phyloP scores from a whole-genome alignment of 2,797 vertebrate genomes.

The Oreonectes daqikongensis region DNA sequence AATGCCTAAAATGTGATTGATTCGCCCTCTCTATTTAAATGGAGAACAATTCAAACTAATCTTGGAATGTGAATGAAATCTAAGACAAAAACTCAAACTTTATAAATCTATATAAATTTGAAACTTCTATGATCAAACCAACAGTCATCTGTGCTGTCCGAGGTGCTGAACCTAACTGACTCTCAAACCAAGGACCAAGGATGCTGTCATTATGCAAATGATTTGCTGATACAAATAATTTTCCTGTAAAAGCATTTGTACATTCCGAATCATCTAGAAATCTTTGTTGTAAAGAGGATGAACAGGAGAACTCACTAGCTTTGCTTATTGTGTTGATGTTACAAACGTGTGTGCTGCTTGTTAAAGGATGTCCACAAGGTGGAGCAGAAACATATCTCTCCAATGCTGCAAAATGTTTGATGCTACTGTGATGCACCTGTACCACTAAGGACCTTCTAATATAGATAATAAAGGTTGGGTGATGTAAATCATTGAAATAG shows the following conservation, averaged over 20 bases:
- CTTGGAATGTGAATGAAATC: not conserved
- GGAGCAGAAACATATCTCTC: slow-evolving; percentile 5
- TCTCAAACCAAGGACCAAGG: not conserved
- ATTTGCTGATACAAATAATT: not conserved
- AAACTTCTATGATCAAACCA: too few species aligned
- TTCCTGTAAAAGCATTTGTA: not conserved
- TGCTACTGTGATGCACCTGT: slow-evolving; percentile 21
- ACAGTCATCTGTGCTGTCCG: not conserved
- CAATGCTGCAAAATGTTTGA: slow-evolving; percentile 8
- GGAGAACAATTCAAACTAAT: not conserved
- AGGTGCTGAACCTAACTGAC: slow-evolving; percentile 28
- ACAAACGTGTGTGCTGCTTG: not conserved
- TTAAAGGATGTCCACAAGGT: slow-evolving; percentile 27
- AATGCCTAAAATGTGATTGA: not conserved
- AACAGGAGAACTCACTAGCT: not conserved
- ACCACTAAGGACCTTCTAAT: not conserved
- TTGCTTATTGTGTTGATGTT: not conserved
- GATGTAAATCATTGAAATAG: not conserved
- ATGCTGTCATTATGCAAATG: not conserved
- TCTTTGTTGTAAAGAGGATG: not conserved
- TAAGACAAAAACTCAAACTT: not conserved
- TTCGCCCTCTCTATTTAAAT: not conserved
- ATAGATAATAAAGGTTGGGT: not conserved
- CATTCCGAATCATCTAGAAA: not conserved
- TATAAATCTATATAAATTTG: too few species aligned